Evolutionary conservation across 2,113 vertebrate species (phyloP), one percentile per base, ranked within the genome.

Genomic region (Anoura caudifer): DNA sequence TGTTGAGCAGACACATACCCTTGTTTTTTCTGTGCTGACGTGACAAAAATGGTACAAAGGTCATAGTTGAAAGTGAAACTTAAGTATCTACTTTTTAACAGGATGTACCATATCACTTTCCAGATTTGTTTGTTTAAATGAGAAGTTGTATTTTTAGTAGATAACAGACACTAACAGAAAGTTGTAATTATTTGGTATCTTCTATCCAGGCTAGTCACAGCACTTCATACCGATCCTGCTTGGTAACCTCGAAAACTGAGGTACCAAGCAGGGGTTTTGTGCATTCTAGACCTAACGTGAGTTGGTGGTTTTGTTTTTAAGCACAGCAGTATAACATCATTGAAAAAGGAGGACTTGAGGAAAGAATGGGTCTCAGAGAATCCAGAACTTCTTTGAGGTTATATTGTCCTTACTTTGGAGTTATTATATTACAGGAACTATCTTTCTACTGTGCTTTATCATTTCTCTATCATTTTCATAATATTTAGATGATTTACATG

Each of bases 51-150:
- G 17, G 69, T 65, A 41, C 11, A 20, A 41, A 84, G 59, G 9
- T 89, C 54, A 19, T 77, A 81, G 59, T 12, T 76, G 50, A 89
- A 92, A 97, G 91, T 69, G 59, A 50, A 93, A 82, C 76, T 59
- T 59, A 85, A 88, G 7, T 85, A 31, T 59, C 19, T 3, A 14
- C 7, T 88, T 93, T 88, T 31, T 77, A 63, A 36, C 77, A 52
- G 87, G 87, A 81, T 45, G 24, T 9, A 24, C 50, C 36, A 13
- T 77, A 70, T 75, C n/a, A 63, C 50, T 79, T 83, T 65, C 33
- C 24, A 59, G 26, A 6, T 83, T 77, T 73, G 43, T 83, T 77
- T 79, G 50, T 43, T 94, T 72, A 52, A 85, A 28, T 75, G 65
- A 89, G 36, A 93, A 82, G 22, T 90, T 33, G 47, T 56, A 72